Conservation (phyloP, 2,113 vertebrate genomes). For the Lophochroa leadbeateri region DNA sequence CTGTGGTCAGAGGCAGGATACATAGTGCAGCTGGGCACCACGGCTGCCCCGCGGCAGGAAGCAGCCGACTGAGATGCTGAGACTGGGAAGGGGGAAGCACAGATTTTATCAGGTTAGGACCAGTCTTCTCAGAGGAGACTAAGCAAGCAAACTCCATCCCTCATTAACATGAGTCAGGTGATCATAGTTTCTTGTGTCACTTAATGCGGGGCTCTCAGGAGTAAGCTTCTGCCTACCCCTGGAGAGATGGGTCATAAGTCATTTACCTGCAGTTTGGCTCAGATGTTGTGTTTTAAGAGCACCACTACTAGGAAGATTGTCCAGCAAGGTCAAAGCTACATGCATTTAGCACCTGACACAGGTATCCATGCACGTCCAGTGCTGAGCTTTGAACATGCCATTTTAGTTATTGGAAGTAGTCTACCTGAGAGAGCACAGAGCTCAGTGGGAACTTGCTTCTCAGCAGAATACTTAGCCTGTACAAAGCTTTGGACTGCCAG, state of each 20-base stretch:
- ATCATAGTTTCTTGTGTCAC: background rate
- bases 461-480: background rate
- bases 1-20: rapidly evolving
- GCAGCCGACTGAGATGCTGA: background rate
- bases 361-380: background rate
- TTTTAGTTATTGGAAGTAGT: background rate
- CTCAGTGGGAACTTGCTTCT: background rate
- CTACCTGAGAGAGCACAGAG: background rate
- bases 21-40: rapidly evolving
- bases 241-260: background rate
- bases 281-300: background rate
- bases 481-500: background rate
- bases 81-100: background rate
- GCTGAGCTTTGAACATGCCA: background rate
- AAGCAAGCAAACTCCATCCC: slow-evolving; percentile 28
- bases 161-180: background rate
- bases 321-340: background rate
- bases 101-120: slow-evolving; percentile 1
- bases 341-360: background rate
- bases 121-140: background rate
- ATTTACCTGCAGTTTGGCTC: background rate
- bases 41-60: background rate
- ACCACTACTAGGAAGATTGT: background rate
- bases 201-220: background rate
- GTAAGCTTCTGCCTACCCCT: background rate